Conservation (phyloP, 2,888 invertebrate genomes). For the Ochropacha duplaris region DNA sequence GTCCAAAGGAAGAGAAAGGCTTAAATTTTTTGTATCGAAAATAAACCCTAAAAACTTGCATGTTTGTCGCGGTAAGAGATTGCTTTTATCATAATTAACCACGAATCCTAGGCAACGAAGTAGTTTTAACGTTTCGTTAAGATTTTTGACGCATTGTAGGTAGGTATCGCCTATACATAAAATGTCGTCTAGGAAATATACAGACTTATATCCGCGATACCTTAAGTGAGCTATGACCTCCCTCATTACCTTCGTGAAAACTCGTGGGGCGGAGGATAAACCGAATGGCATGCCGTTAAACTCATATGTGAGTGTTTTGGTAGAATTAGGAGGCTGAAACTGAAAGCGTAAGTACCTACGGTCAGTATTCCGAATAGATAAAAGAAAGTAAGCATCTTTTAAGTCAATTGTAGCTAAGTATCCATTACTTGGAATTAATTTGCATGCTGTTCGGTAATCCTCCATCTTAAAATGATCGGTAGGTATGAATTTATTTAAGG, state of each 20-base stretch:
- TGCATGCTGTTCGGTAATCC: too few species aligned
- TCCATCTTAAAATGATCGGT: too few species aligned
- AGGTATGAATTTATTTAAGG: too few species aligned
- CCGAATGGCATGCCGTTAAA: not conserved
- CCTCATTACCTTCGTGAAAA: not conserved
- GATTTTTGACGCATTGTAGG: not conserved
- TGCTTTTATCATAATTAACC: slow-evolving; percentile 8
- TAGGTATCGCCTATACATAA: not conserved
- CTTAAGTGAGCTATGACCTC: not conserved
- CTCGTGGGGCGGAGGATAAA: slow-evolving; percentile 5
- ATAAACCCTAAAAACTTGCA: too few species aligned
- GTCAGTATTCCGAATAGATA: too few species aligned
- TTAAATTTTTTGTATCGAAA: slow-evolving; percentile 9
- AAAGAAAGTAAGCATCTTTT: too few species aligned
- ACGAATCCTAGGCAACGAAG: slow-evolving; percentile 13
- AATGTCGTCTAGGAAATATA: slow-evolving; percentile 1
- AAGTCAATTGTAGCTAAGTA: too few species aligned
- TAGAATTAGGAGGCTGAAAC: not conserved
- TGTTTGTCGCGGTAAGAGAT: not conserved
- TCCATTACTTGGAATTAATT: too few species aligned
- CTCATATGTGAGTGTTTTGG: slow-evolving; percentile 6
- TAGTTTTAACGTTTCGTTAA: not conserved
- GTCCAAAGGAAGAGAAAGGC: not conserved
- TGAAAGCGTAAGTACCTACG: slow-evolving; percentile 6
- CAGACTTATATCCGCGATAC: not conserved